Conservation (phyloP, 2,888 invertebrate species). For the Caenorhabditis uteleia region DNA sequence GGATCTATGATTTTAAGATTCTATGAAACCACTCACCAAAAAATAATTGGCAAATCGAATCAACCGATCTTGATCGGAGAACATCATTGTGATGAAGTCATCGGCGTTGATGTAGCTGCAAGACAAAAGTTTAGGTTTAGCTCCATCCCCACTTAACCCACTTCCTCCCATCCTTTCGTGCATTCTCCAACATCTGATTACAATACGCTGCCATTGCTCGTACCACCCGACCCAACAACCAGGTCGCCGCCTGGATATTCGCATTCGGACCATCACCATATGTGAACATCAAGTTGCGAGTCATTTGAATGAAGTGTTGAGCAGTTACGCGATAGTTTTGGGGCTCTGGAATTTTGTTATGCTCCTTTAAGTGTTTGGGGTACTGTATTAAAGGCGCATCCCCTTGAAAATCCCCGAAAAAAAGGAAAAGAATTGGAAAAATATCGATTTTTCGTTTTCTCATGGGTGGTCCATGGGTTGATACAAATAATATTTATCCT, state of each 20-base stretch:
- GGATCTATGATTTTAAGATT: background rate
- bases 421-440: background rate
- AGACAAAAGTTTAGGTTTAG: no score
- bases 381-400: no score
- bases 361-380: no score
- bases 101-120: background rate
- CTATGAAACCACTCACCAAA: background rate
- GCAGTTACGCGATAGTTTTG: no score
- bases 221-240: background rate
- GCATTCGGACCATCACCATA: constrained; percentile 71
- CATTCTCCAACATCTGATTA: constrained; percentile 1
- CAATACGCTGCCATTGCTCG: background rate
- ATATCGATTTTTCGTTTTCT: background rate
- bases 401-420: no score
- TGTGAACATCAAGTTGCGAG: constrained; percentile 19
- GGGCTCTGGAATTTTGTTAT: no score
- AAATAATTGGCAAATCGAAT: background rate
- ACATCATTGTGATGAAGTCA: background rate
- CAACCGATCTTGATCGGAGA: background rate
- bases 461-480: background rate
- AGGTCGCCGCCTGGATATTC: background rate
- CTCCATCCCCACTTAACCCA: no score
- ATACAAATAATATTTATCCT: background rate
- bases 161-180: background rate
- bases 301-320: no score